Conservation (phyloP, 2,888 invertebrate species). For the Amphipoea lucens region DNA sequence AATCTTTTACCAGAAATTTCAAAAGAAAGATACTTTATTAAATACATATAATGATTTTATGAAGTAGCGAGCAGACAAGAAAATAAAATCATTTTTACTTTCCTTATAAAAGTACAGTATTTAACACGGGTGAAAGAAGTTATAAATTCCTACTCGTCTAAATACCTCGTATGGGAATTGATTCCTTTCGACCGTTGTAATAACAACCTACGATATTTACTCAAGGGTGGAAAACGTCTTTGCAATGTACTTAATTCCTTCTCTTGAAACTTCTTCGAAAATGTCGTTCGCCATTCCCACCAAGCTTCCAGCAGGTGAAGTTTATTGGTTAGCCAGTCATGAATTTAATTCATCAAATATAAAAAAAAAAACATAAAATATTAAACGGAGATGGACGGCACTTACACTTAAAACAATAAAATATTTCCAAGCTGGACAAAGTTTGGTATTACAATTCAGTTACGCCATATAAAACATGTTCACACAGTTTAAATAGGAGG, state of each 20-base stretch:
- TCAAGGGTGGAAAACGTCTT: not conserved
- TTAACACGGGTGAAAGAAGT: too few relatives aligned
- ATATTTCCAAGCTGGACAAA: not conserved
- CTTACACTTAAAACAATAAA: not conserved
- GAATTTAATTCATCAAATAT: not conserved
- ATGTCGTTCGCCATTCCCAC: not conserved
- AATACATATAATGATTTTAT: too few relatives aligned
- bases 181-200: too few relatives aligned
- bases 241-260: not conserved
- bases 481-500: conserved; percentile 1
- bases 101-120: too few relatives aligned
- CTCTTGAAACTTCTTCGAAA: not conserved
- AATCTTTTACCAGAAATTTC: too few relatives aligned
- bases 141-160: too few relatives aligned
- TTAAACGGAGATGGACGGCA: not conserved
- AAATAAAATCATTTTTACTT: too few relatives aligned
- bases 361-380: not conserved
- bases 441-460: not conserved
- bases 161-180: too few relatives aligned
- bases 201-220: not conserved
- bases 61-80: too few relatives aligned
- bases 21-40: too few relatives aligned
- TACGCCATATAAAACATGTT: not conserved
- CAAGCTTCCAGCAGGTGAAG: not conserved
- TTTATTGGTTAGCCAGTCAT: not conserved